Evolutionary conservation across 2,888 invertebrate genomes (phyloP).

Genomic region (Chironomus tentans): DNA sequence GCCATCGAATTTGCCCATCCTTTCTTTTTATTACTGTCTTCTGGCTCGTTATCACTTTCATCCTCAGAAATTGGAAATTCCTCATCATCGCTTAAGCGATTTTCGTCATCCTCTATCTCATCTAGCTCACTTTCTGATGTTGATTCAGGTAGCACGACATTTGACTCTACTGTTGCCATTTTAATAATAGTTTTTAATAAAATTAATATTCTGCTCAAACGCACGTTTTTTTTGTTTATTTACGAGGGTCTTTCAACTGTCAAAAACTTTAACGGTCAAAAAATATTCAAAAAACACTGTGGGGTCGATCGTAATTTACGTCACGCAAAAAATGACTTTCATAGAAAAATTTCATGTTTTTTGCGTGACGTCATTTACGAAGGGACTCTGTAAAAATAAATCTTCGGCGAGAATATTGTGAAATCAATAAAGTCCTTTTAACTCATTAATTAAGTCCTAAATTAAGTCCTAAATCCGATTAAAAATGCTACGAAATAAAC

Average conservation of each 20-base stretch:
- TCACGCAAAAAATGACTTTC: too few species aligned
- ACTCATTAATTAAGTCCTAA: not conserved
- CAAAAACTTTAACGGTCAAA: not conserved
- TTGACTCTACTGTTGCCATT: not conserved
- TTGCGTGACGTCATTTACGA: too few species aligned
- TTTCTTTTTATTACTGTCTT: constrained; percentile 31
- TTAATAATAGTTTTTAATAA: not conserved
- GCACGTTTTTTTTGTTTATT: not conserved
- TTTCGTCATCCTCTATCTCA: constrained; percentile 9
- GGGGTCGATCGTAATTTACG: too few species aligned
- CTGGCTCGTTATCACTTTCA: constrained; percentile 30
- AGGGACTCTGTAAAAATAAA: too few species aligned
- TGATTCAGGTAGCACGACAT: not conserved
- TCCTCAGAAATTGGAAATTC: constrained; percentile 26
- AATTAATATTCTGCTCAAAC: too few species aligned
- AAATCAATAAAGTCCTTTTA: too few species aligned
- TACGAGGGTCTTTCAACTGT: not conserved
- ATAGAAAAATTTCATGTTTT: too few species aligned
- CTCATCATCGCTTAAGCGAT: constrained; percentile 27
- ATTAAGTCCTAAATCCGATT: not conserved
- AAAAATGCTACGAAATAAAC: constrained; percentile 66
- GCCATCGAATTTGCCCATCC: constrained; percentile 78
- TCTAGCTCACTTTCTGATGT: constrained; percentile 4
- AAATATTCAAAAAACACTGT: too few species aligned
- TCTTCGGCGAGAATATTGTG: too few species aligned